phyloP scores from a whole-genome alignment of 1,140 invertebrate species.

The Tribolium castaneum region DNA sequence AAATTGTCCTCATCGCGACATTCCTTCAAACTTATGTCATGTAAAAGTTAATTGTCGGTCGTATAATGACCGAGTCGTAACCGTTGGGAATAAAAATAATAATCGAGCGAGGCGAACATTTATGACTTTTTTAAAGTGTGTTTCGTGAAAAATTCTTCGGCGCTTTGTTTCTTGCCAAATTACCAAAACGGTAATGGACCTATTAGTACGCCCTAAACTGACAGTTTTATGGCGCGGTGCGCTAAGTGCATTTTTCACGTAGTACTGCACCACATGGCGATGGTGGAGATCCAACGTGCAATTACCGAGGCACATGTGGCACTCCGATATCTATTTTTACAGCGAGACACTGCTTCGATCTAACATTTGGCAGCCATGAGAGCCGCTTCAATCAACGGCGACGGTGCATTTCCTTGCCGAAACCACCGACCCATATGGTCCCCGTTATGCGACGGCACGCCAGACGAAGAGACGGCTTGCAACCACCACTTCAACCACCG shows the following conservation, averaged over 20 bases:
- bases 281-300: constrained; percentile 6
- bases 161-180: constrained; percentile 23
- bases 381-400: constrained; percentile 13
- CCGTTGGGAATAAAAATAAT: constrained; percentile 8
- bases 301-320: constrained; percentile 28
- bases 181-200: constrained; percentile 18
- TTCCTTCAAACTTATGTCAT: constrained; percentile 38
- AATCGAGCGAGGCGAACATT: neutral
- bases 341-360: constrained; percentile 19
- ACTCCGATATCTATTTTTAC: constrained; percentile 30
- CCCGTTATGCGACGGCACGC: neutral
- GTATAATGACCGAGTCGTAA: neutral
- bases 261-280: constrained; percentile 7
- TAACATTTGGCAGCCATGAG: constrained; percentile 39
- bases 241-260: constrained; percentile 5
- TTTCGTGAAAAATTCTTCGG: neutral
- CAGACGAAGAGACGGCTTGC: neutral
- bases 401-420: constrained; percentile 17
- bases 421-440: constrained; percentile 43
- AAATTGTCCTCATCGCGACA: neutral
- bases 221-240: constrained; percentile 1
- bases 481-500: neutral
- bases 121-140: constrained; percentile 17
- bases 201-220: constrained; percentile 14
- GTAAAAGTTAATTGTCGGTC: constrained; percentile 22